Evolutionary conservation across 2,797 vertebrate genomes (phyloP).

Genomic region (Coracias cyanogaster): DNA sequence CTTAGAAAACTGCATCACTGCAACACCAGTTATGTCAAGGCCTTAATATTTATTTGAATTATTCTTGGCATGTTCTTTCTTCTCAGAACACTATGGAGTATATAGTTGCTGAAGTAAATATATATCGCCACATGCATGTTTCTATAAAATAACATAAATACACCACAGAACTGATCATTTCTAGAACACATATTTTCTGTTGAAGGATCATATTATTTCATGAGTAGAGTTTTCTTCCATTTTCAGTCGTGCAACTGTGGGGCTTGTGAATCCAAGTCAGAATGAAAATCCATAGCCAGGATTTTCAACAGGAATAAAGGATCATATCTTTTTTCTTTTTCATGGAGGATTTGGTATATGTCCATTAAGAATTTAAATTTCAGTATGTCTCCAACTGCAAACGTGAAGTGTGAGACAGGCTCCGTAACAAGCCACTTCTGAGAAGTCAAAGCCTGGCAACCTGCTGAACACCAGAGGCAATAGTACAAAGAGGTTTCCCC

Average conservation of each 20-base stretch:
- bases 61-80: background rate
- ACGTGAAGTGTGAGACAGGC: background rate
- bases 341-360: background rate
- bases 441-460: background rate
- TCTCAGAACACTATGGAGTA: background rate
- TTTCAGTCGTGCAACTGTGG: background rate
- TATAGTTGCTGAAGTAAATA: slow-evolving; percentile 40
- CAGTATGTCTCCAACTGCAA: background rate
- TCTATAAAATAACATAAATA: slow-evolving; percentile 27
- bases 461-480: background rate
- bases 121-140: background rate
- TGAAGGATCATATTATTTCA: background rate
- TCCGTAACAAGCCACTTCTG: background rate
- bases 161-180: background rate
- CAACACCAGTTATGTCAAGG: slow-evolving; percentile 20
- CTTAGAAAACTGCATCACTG: slow-evolving; percentile 22
- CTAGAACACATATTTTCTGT: background rate
- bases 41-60: slow-evolving; percentile 55
- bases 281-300: background rate
- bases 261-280: background rate
- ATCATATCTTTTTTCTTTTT: background rate
- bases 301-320: background rate
- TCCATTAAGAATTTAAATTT: background rate
- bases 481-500: background rate
- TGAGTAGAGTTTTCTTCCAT: background rate